Conservation (phyloP, 2,888 invertebrate species). For the Margaritifera margaritifera region DNA sequence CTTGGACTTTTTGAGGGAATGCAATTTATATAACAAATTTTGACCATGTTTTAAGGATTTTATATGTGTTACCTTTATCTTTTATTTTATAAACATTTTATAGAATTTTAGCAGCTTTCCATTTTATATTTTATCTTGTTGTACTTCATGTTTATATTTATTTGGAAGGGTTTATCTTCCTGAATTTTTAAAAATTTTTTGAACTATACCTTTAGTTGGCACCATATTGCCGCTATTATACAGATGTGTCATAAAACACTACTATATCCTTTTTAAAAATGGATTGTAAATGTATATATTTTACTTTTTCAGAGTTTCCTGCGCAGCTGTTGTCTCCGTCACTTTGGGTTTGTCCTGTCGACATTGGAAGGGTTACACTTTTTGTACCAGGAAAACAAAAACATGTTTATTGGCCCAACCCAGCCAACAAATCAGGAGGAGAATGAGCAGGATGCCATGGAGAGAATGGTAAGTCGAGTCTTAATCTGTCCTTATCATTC, state of each 20-base stretch:
- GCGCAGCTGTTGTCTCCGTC: constrained; percentile 84
- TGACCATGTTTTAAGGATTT: too few species aligned
- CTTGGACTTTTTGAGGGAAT: too few species aligned
- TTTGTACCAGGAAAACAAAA: constrained; percentile 76
- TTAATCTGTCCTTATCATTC: background rate
- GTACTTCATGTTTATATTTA: too few species aligned
- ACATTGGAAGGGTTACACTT: constrained; percentile 81
- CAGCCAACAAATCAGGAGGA: constrained; percentile 44
- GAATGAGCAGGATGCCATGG: constrained; percentile 60
- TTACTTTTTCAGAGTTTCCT: constrained; percentile 77
- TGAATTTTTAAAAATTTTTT: too few species aligned
- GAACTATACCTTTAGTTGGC: too few species aligned
- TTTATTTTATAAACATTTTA: too few species aligned
- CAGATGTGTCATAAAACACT: background rate
- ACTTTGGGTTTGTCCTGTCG: constrained; percentile 84
- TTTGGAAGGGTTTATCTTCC: too few species aligned
- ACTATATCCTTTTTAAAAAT: background rate
- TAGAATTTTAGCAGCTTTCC: too few species aligned
- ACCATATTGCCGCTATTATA: too few species aligned
- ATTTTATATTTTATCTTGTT: too few species aligned
- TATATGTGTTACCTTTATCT: too few species aligned
- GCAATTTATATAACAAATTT: too few species aligned
- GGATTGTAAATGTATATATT: background rate
- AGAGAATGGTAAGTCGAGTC: constrained; percentile 57
- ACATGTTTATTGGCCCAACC: constrained; percentile 68